Evolutionary conservation across 2,113 vertebrate genomes (phyloP).

Genomic region (Rhabdomys dilectus): DNA sequence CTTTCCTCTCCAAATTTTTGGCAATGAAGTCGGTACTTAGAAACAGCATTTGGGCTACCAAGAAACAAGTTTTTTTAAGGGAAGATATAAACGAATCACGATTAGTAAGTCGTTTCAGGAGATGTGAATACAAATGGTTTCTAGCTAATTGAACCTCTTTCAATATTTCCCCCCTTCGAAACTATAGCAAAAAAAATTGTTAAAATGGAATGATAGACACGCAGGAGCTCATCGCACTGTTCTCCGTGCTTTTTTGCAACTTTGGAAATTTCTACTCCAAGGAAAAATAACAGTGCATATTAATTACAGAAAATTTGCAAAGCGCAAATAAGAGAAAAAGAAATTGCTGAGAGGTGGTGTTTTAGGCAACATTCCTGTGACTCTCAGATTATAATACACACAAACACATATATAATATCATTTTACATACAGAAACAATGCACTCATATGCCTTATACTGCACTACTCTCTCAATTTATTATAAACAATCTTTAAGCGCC

Average conservation of each 20-base stretch:
- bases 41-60: neutral
- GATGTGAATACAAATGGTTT: slow-evolving; percentile 40
- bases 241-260: neutral
- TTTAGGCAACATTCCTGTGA: slow-evolving; percentile 10
- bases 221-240: neutral
- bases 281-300: neutral
- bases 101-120: neutral
- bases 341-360: slow-evolving; percentile 7
- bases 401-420: neutral
- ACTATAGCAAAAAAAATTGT: neutral
- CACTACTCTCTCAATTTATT: neutral
- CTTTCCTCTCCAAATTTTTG: slow-evolving; percentile 1
- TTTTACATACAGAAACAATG: too few species aligned
- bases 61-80: slow-evolving; percentile 46
- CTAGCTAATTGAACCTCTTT: neutral
- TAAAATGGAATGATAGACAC: neutral
- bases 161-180: neutral
- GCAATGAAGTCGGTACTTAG: neutral
- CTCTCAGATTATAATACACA: neutral
- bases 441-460: neutral
- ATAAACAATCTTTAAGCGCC: neutral
- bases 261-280: slow-evolving; percentile 27
- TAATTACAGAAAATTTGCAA: slow-evolving; percentile 38
- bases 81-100: slow-evolving; percentile 37
- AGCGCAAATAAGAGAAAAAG: slow-evolving; percentile 33